Base-by-base conservation (phyloP, 2,113 vertebrate species). In the Chaetorhynchus papuensis region DNA sequence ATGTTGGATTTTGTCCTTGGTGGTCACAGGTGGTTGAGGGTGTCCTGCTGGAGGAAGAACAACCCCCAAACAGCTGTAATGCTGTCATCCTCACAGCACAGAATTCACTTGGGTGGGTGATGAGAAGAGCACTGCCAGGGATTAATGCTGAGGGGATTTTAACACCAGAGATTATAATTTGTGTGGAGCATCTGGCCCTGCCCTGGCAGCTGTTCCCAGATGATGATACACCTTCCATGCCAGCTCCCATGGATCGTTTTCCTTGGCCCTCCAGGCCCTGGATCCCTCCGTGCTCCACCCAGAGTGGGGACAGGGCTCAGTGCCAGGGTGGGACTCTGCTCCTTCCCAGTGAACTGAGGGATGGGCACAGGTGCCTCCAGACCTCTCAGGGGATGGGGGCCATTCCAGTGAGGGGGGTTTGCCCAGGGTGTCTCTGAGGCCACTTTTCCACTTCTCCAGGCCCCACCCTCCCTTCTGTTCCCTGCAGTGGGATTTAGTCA, bases 151-250 rank as follows among this genome's bases (percentile, higher is more conserved):
- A 76, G 57, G 84, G 63, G 50, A 45, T 91, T 68, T 88, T 89
- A 89, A 70, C 71, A 53, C 35, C 42, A 33, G 83, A 79, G 93
- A 87, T n/a, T 72, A 11, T 3, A 33, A 70, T 94, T 93, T 82
- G 60, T 93, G 92, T 89, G 89, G 53, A 90, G 86, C 87, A 82
- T 52, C 92, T 95, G 93, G 78, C 75, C 30, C 44, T 80, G 66
- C 60, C 20, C 49, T 57, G 60, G 13, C 49, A 60, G 19, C 82
- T 31, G 15, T 11, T 47, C 78, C 72, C 84, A 81, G 68, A 35
- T 35, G 41, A 6, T 1, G 18, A 11, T 52, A 52, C 28, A 28
- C 50, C 50, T 49, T 49, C 47, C 47, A 7, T 49, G 15, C 7
- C 75, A 66, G 63, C 78, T 49, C 52, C 52, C 23, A 3, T 13